Evolutionary conservation across 2,888 invertebrate genomes (phyloP), one percentile per base, ranked within the genome.

Genomic region (Stenurella melanura): DNA sequence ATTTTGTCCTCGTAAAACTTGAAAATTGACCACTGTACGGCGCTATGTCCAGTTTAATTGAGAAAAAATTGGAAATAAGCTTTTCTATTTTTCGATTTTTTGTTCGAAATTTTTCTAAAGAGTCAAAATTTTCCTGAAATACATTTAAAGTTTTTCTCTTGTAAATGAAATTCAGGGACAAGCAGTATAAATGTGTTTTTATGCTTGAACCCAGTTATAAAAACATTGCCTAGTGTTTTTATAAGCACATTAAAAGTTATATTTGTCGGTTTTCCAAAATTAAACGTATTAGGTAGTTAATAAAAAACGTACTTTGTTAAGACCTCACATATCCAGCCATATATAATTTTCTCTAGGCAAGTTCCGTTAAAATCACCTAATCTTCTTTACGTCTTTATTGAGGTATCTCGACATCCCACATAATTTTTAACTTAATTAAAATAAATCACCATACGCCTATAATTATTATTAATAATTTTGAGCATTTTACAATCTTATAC

Each of bases 291-390:
- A 50, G 15, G 2, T 50, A n/a, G 7, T 34, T 9, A 34, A 0
- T n/a, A 50, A 50, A n/a, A 42, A 50, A n/a, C n/a, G 7, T 15
- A 6, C n/a, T 50, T 50, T 50, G 50, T 50, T 50, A n/a, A 50
- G 50, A 15, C n/a, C n/a, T 50, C 6, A 15, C 15, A 4, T 50
- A 50, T n/a, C 12, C 4, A 50, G n/a, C 50, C n/a, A 50, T 50
- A 50, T 15, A n/a, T 50, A 50, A 42, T 42, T 50, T 64, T 64
- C 64, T 38, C 64, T 15, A 19, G 17, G 10, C 64, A 38, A 18
- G 42, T 64, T 64, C 64, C 42, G 42, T 38, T 64, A 64, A 64
- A 64, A 64, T 42, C 19, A 64, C 64, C n/a, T 61, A 42, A 42
- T 42, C 42, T n/a, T 50, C n/a, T 50, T 17, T 50, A n/a, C 4